Evolutionary conservation across 2,113 vertebrate genomes (phyloP).

Genomic region (Grammomys surdaster): DNA sequence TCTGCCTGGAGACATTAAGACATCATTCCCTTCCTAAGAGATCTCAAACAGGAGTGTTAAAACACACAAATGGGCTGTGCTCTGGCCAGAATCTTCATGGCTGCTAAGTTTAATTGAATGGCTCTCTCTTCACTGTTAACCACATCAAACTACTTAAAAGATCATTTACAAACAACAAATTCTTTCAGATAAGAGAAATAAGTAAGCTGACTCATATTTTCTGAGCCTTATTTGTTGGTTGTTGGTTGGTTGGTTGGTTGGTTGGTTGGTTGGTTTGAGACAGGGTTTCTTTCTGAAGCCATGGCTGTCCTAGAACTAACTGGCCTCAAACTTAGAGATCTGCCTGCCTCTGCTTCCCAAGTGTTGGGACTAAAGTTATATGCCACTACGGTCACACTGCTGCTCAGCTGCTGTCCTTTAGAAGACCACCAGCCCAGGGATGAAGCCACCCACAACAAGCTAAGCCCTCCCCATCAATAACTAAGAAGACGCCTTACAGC

Average conservation of each 20-base stretch:
- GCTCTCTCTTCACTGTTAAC: neutral
- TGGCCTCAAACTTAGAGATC: neutral
- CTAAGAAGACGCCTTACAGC: neutral
- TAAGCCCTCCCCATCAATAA: neutral
- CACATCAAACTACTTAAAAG: neutral
- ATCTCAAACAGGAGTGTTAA: neutral
- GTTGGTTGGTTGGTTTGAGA: neutral
- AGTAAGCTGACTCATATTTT: neutral
- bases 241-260: neutral
- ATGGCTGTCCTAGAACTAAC: neutral
- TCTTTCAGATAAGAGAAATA: neutral
- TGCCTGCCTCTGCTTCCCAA: neutral
- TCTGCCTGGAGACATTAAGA: neutral
- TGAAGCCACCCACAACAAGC: neutral
- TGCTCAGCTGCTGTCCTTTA: neutral
- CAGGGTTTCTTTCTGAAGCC: neutral
- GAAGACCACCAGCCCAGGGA: neutral
- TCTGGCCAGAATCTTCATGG: neutral
- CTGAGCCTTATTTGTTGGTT: neutral
- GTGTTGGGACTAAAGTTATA: neutral
- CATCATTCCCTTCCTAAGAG: neutral
- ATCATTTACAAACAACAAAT: neutral
- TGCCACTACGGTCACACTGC: neutral
- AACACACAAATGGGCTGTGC: neutral
- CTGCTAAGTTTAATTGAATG: neutral